Base-by-base conservation (phyloP, 2,113 vertebrate genomes). In the Mixornis gularis region DNA sequence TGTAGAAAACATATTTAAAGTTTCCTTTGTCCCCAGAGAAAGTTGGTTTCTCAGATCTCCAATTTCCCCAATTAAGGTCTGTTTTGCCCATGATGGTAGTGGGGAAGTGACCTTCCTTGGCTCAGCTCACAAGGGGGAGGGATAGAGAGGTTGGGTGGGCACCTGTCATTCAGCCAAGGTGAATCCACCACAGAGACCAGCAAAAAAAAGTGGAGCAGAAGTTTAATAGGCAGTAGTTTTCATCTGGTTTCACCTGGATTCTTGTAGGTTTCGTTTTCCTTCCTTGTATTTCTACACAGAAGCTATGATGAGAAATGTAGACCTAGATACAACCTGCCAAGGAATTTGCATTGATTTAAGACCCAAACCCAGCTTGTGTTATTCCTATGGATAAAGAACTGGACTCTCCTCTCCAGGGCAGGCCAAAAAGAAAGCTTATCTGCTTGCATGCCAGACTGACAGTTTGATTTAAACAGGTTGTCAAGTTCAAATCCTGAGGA, bases 111-210 rank as follows among this genome's bases (percentile, higher is more conserved):
- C 55, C 1, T 73, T 40, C 16, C 16, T 90, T 81, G 10, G 27
- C 51, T 65, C 6, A 12, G 36, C 13, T n/a, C 20, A 66, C 0
- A 0, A 53, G 9, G 2, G 16, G 12, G 6, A 53, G 5, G 20
- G 29, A 64, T 12, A 52, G 7, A 63, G 24, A 6, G 5, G 12
- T 9, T 83, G 59, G 2, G 8, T 59, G 44, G 12, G 15, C 6
- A 55, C 8, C n/a, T 27, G 7, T 8, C 16, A 8, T 30, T 20
- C 48, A 68, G 19, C 10, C 52, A 43, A 55, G 9, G 3, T 79
- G 46, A 64, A 79, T 36, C 30, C 36, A 69, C 13, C 24, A n/a
- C 19, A 51, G 27, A 77, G 6, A 59, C 7, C 65, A 40, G 13
- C 12, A 88, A 55, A 71, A 79, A 41, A 46, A 69, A 51, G 7